Evolutionary conservation across 2,888 invertebrate genomes (phyloP).

Genomic region (Branchinecta sandiegonensis): DNA sequence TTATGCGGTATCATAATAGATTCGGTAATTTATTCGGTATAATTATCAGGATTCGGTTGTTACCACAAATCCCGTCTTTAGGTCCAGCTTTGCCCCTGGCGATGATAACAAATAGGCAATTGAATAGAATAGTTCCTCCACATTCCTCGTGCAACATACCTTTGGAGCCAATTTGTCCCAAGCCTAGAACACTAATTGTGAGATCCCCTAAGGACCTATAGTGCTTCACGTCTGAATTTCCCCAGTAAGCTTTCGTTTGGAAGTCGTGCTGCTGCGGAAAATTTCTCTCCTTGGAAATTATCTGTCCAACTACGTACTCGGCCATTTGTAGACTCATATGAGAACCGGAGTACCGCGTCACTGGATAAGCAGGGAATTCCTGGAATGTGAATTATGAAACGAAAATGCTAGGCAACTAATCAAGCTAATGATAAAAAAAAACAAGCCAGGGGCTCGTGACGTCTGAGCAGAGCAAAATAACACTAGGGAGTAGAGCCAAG

Average conservation of each 20-base stretch:
- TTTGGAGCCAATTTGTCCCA: constrained; percentile 40
- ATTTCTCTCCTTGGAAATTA: constrained; percentile 39
- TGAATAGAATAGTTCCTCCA: too few species aligned
- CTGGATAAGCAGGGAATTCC: constrained; percentile 29
- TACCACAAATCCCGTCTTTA: too few species aligned
- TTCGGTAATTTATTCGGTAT: too few species aligned
- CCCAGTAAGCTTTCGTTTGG: constrained; percentile 30
- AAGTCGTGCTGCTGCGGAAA: constrained; percentile 30
- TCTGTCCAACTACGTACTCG: constrained; percentile 40
- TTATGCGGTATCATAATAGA: too few species aligned
- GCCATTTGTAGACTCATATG: constrained; percentile 39
- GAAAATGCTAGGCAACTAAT: constrained; percentile 17
- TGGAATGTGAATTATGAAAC: constrained; percentile 24
- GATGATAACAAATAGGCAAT: too few species aligned
- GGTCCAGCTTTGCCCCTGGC: too few species aligned
- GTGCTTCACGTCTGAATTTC: constrained; percentile 32
- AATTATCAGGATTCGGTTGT: too few species aligned
- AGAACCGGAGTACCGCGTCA: constrained; percentile 37
- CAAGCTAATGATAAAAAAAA: background rate
- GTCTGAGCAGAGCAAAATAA: too few species aligned
- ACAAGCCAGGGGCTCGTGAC: background rate
- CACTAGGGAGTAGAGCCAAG: too few species aligned
- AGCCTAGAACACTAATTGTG: constrained; percentile 41
- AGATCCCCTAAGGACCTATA: constrained; percentile 37
- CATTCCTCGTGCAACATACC: too few species aligned